Evolutionary conservation across 2,113 vertebrate genomes (phyloP).

Genomic region (Bostrychus sinensis): DNA sequence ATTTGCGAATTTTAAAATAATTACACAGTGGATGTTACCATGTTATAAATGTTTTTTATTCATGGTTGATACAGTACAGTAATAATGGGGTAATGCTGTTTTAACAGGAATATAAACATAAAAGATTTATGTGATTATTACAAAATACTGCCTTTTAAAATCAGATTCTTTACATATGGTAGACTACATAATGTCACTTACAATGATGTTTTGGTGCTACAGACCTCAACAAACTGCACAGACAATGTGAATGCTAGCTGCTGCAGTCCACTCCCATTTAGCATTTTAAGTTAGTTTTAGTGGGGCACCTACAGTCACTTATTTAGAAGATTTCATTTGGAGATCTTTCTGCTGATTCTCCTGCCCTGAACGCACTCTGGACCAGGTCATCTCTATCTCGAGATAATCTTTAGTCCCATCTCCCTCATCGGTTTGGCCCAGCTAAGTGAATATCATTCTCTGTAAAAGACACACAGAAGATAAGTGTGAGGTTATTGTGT

Average conservation of each 20-base stretch:
- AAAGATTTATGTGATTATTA: no score
- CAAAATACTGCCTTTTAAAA: no score
- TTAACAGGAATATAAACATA: no score
- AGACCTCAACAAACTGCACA: not conserved
- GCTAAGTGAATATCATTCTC: slow-evolving; percentile 59
- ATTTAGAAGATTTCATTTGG: slow-evolving; percentile 56
- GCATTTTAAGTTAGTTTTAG: slow-evolving; percentile 38
- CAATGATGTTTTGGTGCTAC: no score
- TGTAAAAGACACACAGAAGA: slow-evolving; percentile 34
- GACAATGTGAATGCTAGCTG: not conserved
- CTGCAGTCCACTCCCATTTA: slow-evolving; percentile 3
- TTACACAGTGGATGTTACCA: not conserved
- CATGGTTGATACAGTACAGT: no score
- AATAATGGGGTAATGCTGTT: no score
- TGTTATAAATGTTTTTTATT: no score
- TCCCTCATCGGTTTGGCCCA: slow-evolving; percentile 56
- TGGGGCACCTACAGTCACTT: slow-evolving; percentile 32
- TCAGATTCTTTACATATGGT: no score
- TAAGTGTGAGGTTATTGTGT: slow-evolving; percentile 5
- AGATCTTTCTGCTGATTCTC: slow-evolving; percentile 34
- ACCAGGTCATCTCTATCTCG: slow-evolving; percentile 48
- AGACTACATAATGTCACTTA: no score
- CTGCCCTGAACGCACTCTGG: slow-evolving; percentile 34
- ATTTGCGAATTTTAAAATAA: not conserved
- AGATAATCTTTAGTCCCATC: slow-evolving; percentile 67